A percentile compares a stretch with the other conserved stretches of the same genome.
Conservation (phyloP, 2,888 invertebrate species). For the Cyclophora albipunctata region DNA sequence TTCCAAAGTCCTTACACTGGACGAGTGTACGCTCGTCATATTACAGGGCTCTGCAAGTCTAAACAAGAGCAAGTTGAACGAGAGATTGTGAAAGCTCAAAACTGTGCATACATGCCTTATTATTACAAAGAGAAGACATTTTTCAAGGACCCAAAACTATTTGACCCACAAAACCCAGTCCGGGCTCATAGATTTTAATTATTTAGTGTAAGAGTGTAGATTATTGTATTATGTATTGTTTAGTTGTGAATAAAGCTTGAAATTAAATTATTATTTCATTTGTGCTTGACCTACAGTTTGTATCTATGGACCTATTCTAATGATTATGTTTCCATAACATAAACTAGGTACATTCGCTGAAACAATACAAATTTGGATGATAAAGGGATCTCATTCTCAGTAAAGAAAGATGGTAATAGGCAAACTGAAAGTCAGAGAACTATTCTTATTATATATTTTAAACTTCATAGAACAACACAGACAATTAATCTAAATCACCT, state of each 20-base stretch:
- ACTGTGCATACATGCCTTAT: slow-evolving; percentile 87
- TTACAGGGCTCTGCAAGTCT: slow-evolving; percentile 91
- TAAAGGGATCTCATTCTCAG: no score
- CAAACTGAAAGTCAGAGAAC: no score
- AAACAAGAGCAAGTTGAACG: slow-evolving; percentile 85
- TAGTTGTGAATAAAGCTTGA: slow-evolving; percentile 11
- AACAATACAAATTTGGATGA: no score
- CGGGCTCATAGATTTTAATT: slow-evolving; percentile 81
- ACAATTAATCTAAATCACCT: slow-evolving; percentile 20
- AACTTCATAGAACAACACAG: no score
- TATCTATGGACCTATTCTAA: no score
- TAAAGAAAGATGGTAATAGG: no score
- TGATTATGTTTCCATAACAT: no score
- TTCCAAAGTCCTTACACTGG: slow-evolving; percentile 98
- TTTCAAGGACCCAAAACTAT: slow-evolving; percentile 90
- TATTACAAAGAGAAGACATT: slow-evolving; percentile 87
- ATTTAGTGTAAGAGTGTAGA: slow-evolving; percentile 1
- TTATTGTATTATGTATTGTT: not conserved
- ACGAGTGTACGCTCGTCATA: slow-evolving; percentile 90
- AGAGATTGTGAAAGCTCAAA: slow-evolving; percentile 85
- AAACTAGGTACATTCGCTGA: no score
- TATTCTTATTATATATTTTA: not conserved
- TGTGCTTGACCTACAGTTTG: not conserved
- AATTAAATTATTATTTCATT: slow-evolving; percentile 1
- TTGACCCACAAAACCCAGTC: slow-evolving; percentile 89